A percentile compares a stretch with the other conserved stretches of the same genome.
Evolutionary conservation across 2,888 invertebrate genomes (phyloP).

Genomic region (Drosophila subsilvestris): DNA sequence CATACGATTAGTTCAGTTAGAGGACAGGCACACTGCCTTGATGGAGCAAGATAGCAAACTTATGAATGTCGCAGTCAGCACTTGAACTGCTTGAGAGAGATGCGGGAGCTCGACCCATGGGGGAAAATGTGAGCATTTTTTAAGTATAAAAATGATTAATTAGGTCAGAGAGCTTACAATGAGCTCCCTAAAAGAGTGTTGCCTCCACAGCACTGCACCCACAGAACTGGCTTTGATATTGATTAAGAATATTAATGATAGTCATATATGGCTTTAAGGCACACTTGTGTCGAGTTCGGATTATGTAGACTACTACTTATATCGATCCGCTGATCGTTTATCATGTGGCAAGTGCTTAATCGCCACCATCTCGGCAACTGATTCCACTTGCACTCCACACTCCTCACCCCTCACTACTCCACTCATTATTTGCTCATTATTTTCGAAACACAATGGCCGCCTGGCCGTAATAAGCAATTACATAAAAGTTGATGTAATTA

Average conservation of each 20-base stretch:
- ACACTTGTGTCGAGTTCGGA: too few relatives aligned
- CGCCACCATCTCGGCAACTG: slow-evolving; percentile 21
- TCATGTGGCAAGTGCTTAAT: slow-evolving; percentile 10
- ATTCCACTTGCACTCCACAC: slow-evolving; percentile 27
- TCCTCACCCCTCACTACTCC: too few relatives aligned
- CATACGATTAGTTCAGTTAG: slow-evolving; percentile 24
- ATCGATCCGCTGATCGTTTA: not conserved
- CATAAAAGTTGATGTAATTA: slow-evolving; percentile 77
- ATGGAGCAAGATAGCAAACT: not conserved
- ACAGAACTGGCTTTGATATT: too few relatives aligned
- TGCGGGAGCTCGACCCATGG: not conserved
- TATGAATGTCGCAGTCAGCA: not conserved
- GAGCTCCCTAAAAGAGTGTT: not conserved
- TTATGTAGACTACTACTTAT: too few relatives aligned
- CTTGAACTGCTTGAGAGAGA: not conserved
- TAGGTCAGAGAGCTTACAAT: not conserved
- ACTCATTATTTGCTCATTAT: slow-evolving; percentile 50
- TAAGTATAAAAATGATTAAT: not conserved
- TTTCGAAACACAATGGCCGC: slow-evolving; percentile 34
- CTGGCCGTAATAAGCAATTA: slow-evolving; percentile 73
- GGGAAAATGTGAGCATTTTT: not conserved
- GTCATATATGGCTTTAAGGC: too few relatives aligned
- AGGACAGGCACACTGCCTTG: not conserved
- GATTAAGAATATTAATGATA: too few relatives aligned
- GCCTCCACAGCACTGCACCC: too few relatives aligned